A percentile compares a stretch with the other conserved stretches of the same genome.
Conservation (phyloP, 2,888 invertebrate species). For the Euphydryas editha region DNA sequence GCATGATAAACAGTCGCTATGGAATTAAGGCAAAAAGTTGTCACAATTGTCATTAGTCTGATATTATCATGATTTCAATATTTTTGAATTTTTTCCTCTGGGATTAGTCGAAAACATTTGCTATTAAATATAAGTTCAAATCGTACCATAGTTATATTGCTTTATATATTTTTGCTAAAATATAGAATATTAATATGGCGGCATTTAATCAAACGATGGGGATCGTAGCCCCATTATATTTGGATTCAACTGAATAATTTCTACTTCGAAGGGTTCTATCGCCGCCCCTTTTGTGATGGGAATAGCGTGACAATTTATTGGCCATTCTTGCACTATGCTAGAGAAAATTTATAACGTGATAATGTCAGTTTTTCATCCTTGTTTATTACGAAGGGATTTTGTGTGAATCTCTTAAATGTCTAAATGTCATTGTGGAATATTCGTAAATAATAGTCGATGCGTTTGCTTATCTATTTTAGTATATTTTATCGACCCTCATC, state of each 20-base stretch:
- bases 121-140: neutral
- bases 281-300: slow-evolving; percentile 46
- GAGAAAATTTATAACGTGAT: slow-evolving; percentile 78
- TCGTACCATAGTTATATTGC: too few species aligned
- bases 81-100: too few species aligned
- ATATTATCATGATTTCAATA: too few species aligned
- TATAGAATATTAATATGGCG: slow-evolving; percentile 21
- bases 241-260: slow-evolving; percentile 41
- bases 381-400: slow-evolving; percentile 60
- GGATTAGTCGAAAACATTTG: neutral
- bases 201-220: slow-evolving; percentile 12
- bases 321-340: slow-evolving; percentile 70
- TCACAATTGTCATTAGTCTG: too few species aligned
- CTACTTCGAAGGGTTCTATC: slow-evolving; percentile 42
- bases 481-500: too few species aligned
- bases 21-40: too few species aligned
- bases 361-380: slow-evolving; percentile 65
- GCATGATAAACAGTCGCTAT: too few species aligned
- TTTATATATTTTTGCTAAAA: neutral
- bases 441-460: slow-evolving; percentile 35
- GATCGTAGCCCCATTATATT: slow-evolving; percentile 38
- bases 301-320: slow-evolving; percentile 78
- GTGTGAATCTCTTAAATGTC: slow-evolving; percentile 53
- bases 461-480: neutral
- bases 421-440: slow-evolving; percentile 33